Conservation (phyloP, 2,113 vertebrate species). For the Condylura cristata region DNA sequence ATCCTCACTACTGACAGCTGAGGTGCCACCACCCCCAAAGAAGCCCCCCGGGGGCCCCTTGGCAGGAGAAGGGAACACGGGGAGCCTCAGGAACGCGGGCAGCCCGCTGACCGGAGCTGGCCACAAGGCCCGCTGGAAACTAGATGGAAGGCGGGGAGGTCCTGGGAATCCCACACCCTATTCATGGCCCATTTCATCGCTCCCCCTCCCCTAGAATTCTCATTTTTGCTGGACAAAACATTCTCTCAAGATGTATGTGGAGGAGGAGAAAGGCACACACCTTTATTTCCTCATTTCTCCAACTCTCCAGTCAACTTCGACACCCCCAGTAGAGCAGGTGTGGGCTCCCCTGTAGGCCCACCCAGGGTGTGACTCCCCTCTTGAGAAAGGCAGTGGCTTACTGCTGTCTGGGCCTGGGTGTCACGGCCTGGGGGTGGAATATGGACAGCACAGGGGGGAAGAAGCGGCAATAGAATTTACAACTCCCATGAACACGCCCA, state of each 20-base stretch:
- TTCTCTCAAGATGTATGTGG: background rate
- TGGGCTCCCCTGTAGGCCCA: background rate
- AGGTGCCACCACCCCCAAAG: background rate
- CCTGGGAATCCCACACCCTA: background rate
- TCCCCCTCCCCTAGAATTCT: background rate
- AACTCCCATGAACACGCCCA: background rate
- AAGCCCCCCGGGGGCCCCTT: background rate
- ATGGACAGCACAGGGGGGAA: background rate
- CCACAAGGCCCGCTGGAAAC: background rate
- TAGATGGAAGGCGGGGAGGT: too few species aligned
- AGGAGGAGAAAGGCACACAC: background rate
- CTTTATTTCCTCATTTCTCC: background rate
- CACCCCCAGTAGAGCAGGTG: background rate
- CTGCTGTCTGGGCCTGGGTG: background rate
- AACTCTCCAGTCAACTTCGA: too few species aligned
- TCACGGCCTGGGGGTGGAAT: background rate
- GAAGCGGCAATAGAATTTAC: background rate
- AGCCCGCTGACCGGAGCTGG: background rate
- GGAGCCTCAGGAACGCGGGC: background rate
- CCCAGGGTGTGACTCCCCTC: background rate
- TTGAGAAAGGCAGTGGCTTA: background rate
- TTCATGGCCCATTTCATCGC: background rate
- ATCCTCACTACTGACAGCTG: background rate
- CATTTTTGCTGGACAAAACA: conserved; percentile 25
- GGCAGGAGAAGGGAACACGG: background rate